A percentile compares a stretch with the other conserved stretches of the same genome.
phyloP scores from a whole-genome alignment of 2,888 invertebrate genomes.

The Crioceris asparagi region DNA sequence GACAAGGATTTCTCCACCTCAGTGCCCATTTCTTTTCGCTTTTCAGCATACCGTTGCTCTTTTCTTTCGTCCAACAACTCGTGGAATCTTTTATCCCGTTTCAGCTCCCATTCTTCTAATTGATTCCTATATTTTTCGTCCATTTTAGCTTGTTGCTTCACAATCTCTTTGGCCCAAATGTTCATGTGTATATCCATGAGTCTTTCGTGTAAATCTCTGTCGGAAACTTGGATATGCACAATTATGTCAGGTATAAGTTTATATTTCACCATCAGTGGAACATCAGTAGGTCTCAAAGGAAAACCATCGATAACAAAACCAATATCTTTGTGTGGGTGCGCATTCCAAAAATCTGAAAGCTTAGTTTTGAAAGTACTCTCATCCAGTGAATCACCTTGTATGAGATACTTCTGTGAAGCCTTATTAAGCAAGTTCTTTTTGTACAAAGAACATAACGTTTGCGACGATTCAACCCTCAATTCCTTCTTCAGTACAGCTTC shows the following conservation, averaged over 20 bases:
- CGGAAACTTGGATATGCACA: conserved; percentile 44
- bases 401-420: conserved; percentile 39
- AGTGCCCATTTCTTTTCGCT: conserved; percentile 15
- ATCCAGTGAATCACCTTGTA: conserved; percentile 40
- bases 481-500: conserved; percentile 23
- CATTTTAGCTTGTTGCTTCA: conserved; percentile 27
- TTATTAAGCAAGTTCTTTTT: conserved; percentile 8
- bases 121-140: conserved; percentile 17
- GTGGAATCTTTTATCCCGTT: conserved; percentile 22
- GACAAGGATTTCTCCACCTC: conserved; percentile 15
- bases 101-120: conserved; percentile 25
- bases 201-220: too few species aligned
- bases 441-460: conserved; percentile 14
- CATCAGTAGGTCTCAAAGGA: conserved; percentile 46
- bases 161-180: conserved; percentile 36
- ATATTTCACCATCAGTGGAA: conserved; percentile 42
- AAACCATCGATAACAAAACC: conserved; percentile 54
- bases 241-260: conserved; percentile 46
- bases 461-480: conserved; percentile 11
- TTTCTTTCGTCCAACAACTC: conserved; percentile 28
- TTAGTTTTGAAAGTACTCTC: conserved; percentile 36
- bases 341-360: conserved; percentile 44
- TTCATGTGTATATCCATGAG: conserved; percentile 22
- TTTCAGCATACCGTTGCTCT: conserved; percentile 27
- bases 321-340: conserved; percentile 38